Base-by-base conservation (phyloP, 2,888 invertebrate genomes). In the Chloroclystis v-ata region DNA sequence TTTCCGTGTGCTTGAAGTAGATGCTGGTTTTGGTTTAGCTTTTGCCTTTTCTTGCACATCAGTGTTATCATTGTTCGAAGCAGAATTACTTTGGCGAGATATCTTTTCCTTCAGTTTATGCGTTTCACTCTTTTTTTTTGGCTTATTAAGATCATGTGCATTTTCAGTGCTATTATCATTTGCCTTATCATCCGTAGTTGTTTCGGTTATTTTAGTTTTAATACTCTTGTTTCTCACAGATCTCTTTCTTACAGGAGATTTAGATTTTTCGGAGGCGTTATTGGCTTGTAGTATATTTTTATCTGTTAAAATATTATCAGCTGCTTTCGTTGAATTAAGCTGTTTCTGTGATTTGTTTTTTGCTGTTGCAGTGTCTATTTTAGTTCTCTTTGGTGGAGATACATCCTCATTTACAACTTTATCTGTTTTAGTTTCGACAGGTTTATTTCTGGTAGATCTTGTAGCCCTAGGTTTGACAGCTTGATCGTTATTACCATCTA, bases 351-450 rank as follows among this genome's bases (percentile, higher is more conserved):
- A 10, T 16, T 8, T 20, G 10, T 20, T 35, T 10, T 3, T 20
- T 20, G 39, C 13, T 35, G 25, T 25, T 33, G 13, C 4, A 10
- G n/a, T 2, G 5, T 40, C 39, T 13, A 11, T 47, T 59, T 66
- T 77, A n/a, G 65, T 45, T 49, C 65, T 66, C 68, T 85, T 85
- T 14, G 83, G 77, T 29, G 83, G 83, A 10, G 80, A 81, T 5
- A 77, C 68, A 59, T 65, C 69, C 46, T 76, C 70, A 24, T 59
- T 54, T 11, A 64, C 64, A 38, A 49, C 52, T 26, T 40, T 35
- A 41, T 52, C 59, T 43, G 9, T 10, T 6, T 61, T 66, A 32
- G 43, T 16, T 39, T 63, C 63, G 37, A 47, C 42, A 57, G 60
- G 67, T 47, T 67, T 74, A 10, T 57, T 41, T 54, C 70, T 63